Conservation (phyloP, 2,888 invertebrate species). For the Ditula angustiorana region DNA sequence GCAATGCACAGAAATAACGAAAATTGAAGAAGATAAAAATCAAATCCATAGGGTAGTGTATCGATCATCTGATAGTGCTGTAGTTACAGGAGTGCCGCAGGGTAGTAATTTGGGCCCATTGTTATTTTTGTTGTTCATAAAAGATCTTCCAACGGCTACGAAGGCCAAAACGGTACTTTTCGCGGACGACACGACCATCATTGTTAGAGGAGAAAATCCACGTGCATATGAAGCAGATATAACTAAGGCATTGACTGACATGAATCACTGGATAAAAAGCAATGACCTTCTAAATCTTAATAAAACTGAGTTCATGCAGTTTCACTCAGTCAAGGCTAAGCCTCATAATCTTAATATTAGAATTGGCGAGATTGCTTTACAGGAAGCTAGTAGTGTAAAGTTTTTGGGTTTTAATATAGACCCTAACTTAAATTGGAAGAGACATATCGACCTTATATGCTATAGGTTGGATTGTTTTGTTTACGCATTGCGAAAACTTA, state of each 20-base stretch:
- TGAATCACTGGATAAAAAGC: background rate
- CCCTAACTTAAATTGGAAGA: too few species aligned
- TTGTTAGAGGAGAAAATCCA: background rate
- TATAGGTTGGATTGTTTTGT: too few species aligned
- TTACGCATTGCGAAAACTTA: too few species aligned
- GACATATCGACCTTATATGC: too few species aligned
- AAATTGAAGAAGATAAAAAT: background rate
- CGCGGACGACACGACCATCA: background rate
- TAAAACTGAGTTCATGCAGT: too few species aligned
- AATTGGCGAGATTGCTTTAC: too few species aligned
- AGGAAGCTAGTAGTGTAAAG: too few species aligned
- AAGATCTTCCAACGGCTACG: background rate
- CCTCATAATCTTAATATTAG: too few species aligned
- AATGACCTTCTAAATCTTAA: too few species aligned
- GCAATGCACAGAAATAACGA: constrained; percentile 2
- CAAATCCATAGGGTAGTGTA: background rate
- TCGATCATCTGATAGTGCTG: background rate
- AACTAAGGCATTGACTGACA: background rate
- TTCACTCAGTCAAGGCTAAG: too few species aligned
- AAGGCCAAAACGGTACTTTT: background rate
- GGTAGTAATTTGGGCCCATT: constrained; percentile 1
- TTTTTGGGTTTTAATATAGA: too few species aligned
- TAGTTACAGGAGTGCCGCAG: background rate
- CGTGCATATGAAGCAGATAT: background rate
- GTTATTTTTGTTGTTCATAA: background rate